Conservation (phyloP, 2,113 vertebrate species). For the Antechinus flavipes region DNA sequence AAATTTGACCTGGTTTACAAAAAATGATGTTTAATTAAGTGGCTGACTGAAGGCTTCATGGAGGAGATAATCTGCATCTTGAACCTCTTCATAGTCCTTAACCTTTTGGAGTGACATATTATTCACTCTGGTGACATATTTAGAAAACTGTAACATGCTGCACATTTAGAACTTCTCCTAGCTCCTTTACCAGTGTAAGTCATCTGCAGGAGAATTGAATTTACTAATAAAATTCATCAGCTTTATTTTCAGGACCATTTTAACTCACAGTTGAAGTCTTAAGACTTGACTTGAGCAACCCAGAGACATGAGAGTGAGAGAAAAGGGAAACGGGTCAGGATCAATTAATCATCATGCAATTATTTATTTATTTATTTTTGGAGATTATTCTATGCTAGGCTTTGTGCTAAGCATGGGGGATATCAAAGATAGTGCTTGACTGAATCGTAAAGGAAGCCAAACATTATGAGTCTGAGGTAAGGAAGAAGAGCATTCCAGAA, state of each 20-base stretch:
- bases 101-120: slow-evolving; percentile 47
- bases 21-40: neutral
- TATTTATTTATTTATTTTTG: neutral
- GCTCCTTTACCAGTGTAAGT: slow-evolving; percentile 78
- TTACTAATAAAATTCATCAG: slow-evolving; percentile 70
- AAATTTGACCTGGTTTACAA: neutral
- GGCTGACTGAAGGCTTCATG: neutral
- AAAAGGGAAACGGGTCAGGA: slow-evolving; percentile 18
- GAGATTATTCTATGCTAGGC: neutral
- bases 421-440: neutral
- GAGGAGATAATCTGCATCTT: neutral
- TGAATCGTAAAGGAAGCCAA: neutral
- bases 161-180: slow-evolving; percentile 60
- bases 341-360: neutral
- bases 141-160: slow-evolving; percentile 67
- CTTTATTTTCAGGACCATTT: slow-evolving; percentile 78
- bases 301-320: slow-evolving; percentile 75
- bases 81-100: neutral
- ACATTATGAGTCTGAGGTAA: neutral
- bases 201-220: slow-evolving; percentile 53
- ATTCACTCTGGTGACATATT: slow-evolving; percentile 64
- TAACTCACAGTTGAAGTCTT: slow-evolving; percentile 69
- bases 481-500: neutral
- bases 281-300: slow-evolving; percentile 72
- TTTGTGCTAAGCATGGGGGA: neutral